Percentiles rank a stretch among this genome's conserved stretches.
Conservation (phyloP, 1,140 invertebrate species). For the Dendroctonus ponderosae region DNA sequence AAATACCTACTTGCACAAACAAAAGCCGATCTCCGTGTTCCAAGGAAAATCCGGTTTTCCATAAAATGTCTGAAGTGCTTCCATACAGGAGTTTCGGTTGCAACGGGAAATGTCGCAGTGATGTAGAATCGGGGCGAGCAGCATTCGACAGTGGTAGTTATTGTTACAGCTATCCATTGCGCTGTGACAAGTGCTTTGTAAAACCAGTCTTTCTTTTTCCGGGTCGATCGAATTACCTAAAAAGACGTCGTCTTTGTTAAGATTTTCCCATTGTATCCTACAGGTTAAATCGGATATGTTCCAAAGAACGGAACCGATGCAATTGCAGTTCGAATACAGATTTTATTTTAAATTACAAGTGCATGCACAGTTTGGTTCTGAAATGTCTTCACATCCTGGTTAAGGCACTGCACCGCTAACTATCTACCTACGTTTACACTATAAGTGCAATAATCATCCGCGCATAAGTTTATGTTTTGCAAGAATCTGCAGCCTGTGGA, state of each 20-base stretch:
- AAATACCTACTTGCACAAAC: slow-evolving; percentile 77
- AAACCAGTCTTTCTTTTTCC: slow-evolving; percentile 48
- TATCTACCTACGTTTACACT: no score
- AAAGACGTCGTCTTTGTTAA: slow-evolving; percentile 1
- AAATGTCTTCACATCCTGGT: no score
- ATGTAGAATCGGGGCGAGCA: slow-evolving; percentile 75
- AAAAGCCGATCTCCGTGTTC: slow-evolving; percentile 86
- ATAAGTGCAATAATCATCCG: no score
- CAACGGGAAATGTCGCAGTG: slow-evolving; percentile 76
- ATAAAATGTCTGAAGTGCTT: slow-evolving; percentile 82
- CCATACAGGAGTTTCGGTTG: slow-evolving; percentile 82
- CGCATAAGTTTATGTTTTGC: no score
- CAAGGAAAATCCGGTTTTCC: slow-evolving; percentile 72
- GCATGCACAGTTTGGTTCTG: no score
- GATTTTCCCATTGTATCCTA: not conserved
- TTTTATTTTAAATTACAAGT: no score
- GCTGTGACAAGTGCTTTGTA: slow-evolving; percentile 74
- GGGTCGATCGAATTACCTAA: slow-evolving; percentile 39
- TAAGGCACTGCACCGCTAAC: no score
- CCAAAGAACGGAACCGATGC: not conserved
- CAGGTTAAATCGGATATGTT: not conserved
- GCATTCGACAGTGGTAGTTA: slow-evolving; percentile 71
- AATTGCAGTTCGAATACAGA: no score
- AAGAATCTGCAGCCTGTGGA: no score
- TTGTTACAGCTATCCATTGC: slow-evolving; percentile 73